A percentile compares a stretch with the other conserved stretches of the same genome.
Conservation (phyloP, 2,113 vertebrate species). For the Rhipidura dahli region DNA sequence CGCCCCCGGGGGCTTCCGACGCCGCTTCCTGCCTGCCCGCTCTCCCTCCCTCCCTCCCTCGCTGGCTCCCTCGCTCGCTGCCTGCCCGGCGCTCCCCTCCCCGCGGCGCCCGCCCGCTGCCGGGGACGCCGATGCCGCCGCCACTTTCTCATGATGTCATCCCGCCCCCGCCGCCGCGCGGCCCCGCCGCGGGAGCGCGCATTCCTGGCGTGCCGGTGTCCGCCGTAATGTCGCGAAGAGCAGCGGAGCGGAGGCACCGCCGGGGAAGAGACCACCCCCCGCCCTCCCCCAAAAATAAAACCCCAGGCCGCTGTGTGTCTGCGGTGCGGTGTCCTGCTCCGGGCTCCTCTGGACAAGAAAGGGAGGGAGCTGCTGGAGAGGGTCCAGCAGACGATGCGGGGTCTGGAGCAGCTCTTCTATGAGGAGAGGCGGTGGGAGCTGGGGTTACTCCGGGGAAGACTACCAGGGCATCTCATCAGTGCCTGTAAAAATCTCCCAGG, state of each 20-base stretch:
- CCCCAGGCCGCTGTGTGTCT: too few species aligned
- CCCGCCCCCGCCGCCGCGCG: background rate
- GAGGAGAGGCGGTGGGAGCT: background rate
- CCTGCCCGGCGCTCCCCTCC: background rate
- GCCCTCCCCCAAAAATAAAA: rapidly evolving
- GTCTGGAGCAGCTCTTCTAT: background rate
- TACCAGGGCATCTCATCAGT: background rate
- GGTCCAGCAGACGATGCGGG: background rate
- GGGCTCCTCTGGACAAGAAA: background rate
- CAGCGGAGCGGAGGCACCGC: background rate
- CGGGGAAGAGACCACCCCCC: rapidly evolving
- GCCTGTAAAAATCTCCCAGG: background rate
- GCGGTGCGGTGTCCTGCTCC: background rate
- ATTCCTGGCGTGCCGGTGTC: constrained; percentile 1
- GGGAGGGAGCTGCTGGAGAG: background rate
- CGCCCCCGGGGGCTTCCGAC: background rate
- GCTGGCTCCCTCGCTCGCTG: background rate
- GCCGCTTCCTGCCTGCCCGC: background rate
- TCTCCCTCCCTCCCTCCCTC: background rate
- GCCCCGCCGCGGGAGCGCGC: background rate
- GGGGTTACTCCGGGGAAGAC: background rate
- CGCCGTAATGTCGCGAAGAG: constrained; percentile 74
- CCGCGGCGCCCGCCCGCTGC: background rate
- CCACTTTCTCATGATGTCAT: constrained; percentile 38
- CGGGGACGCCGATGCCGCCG: background rate